phyloP scores from a whole-genome alignment of 2,113 vertebrate species.

The Craseonycteris thonglongyai region DNA sequence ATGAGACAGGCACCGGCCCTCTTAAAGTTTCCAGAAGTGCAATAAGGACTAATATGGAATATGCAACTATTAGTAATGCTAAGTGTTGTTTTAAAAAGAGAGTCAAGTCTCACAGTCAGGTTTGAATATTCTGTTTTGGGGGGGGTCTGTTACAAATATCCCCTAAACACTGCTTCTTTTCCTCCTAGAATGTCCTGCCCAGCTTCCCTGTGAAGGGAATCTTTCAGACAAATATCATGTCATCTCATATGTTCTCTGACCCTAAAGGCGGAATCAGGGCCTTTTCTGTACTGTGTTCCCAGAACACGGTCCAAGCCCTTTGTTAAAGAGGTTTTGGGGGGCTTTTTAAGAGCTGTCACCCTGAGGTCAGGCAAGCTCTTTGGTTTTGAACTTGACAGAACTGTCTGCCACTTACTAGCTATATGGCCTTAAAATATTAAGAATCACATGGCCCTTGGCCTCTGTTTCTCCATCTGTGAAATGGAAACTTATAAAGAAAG shows the following conservation, averaged over 20 bases:
- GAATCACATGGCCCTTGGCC: not conserved
- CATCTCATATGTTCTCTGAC: not conserved
- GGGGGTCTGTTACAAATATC: not conserved
- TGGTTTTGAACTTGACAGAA: not conserved
- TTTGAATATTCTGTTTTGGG: not conserved
- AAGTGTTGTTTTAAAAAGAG: not conserved
- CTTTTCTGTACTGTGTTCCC: not conserved
- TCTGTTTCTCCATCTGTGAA: constrained; percentile 14
- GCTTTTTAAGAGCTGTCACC: not conserved
- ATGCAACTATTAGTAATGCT: not conserved
- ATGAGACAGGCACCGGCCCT: not conserved
- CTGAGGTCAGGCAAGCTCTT: not conserved
- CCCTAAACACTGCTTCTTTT: not conserved
- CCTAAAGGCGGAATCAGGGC: not conserved
- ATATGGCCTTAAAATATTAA: not conserved
- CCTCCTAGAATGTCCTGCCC: not conserved
- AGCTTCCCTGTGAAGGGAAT: not conserved
- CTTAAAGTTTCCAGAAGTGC: not conserved
- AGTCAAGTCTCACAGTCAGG: not conserved
- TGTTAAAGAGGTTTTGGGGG: not conserved
- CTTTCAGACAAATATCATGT: not conserved
- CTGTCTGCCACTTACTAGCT: not conserved
- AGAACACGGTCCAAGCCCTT: not conserved
- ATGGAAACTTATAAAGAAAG: not conserved
- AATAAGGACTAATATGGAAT: not conserved